phyloP scores from a whole-genome alignment of 2,888 invertebrate genomes.

The Tryphoninae sp. region DNA sequence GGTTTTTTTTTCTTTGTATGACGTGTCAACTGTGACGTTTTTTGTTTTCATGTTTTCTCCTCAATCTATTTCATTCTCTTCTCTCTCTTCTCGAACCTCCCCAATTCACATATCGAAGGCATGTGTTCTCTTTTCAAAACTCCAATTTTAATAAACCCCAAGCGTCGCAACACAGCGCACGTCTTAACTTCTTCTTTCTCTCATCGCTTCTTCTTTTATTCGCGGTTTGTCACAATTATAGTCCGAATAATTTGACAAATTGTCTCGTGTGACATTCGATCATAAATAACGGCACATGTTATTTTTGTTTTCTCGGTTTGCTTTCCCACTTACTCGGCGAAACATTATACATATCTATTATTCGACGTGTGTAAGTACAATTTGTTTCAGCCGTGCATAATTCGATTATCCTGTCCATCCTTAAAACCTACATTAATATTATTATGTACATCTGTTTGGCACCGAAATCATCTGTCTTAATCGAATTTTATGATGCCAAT shows the following conservation, averaged over 20 bases:
- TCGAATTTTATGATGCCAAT: conserved; percentile 67
- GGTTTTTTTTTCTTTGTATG: conserved; percentile 57
- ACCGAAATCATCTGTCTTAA: conserved; percentile 74
- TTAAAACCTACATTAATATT: conserved; percentile 76
- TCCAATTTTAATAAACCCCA: conserved; percentile 54
- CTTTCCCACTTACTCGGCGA: conserved; percentile 7
- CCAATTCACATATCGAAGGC: conserved; percentile 65
- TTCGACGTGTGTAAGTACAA: conserved; percentile 41
- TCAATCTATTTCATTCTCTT: conserved; percentile 9
- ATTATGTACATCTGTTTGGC: conserved; percentile 81
- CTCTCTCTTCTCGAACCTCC: conserved; percentile 30
- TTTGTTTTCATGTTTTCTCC: conserved; percentile 27
- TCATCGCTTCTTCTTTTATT: conserved; percentile 47
- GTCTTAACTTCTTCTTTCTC: conserved; percentile 65
- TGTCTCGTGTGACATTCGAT: conserved; percentile 41
- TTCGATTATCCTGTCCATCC: conserved; percentile 62
- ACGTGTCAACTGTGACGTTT: conserved; percentile 64
- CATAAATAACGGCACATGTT: conserved; percentile 48
- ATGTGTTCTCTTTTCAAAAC: conserved; percentile 56
- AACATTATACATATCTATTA: conserved; percentile 35
- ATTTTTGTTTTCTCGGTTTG: conserved; percentile 51
- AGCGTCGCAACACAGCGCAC: conserved; percentile 74
- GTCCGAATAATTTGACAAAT: conserved; percentile 48
- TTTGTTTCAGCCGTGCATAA: conserved; percentile 38
- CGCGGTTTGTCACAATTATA: conserved; percentile 19